Percentiles rank a stretch among this genome's conserved stretches.
Evolutionary conservation across 2,113 vertebrate species (phyloP).

Genomic region (Rhinoptilus africanus): DNA sequence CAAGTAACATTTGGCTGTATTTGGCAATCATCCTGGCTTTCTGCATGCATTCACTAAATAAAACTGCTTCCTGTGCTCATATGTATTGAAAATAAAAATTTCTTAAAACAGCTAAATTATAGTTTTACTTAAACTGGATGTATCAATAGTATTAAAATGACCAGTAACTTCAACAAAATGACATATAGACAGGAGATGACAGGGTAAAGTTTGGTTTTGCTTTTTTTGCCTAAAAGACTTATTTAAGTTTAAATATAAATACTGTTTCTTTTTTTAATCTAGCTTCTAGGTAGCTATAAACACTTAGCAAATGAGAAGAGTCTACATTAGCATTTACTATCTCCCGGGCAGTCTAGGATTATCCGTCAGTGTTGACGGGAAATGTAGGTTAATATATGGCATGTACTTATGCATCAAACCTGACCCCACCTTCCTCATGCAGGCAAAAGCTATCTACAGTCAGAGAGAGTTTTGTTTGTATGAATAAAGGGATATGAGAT

Average conservation of each 20-base stretch:
- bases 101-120: background rate
- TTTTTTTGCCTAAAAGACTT: background rate
- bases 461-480: background rate
- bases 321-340: background rate
- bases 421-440: background rate
- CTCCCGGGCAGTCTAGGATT: background rate
- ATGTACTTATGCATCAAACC: background rate
- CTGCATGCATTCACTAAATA: constrained; percentile 44
- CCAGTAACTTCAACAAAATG: background rate
- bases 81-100: background rate
- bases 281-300: background rate
- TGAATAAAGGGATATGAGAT: background rate
- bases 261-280: background rate
- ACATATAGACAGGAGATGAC: background rate
- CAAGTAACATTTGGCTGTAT: constrained; percentile 25
- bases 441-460: accelerated
- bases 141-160: background rate
- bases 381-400: background rate
- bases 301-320: background rate
- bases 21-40: constrained; percentile 10
- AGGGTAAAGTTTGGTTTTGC: background rate
- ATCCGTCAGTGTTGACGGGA: background rate
- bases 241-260: background rate
- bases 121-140: background rate
- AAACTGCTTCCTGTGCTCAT: constrained; percentile 26